Base-by-base conservation (phyloP, 2,888 invertebrate species). In the Chloroclysta siterata region DNA sequence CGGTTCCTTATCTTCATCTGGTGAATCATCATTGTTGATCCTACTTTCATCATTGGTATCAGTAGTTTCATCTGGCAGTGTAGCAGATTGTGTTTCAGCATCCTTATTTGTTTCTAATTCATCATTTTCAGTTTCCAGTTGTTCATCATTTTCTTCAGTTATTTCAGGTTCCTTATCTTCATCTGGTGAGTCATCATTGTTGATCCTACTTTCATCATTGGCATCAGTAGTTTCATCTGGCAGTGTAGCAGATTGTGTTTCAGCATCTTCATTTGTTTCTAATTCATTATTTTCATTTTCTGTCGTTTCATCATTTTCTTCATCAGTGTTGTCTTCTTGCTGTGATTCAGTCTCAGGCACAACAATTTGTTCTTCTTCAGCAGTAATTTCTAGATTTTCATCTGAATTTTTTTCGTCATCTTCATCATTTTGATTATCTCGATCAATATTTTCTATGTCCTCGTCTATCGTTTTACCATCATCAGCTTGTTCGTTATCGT, bases 371-470 rank as follows among this genome's bases (percentile, higher is more conserved):
- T 47, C 28, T 8, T 47, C 62, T 46, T 36, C 56, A 46, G 28
- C 29, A 4, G 17, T 11, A 6, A 42, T 53, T 33, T 42, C 44
- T 15, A 52, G 8, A 13, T 61, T 14, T 29, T 56, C 17, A 28
- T 61, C 41, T 15, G 14, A 51, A 56, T 56, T 50, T 41, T 56
- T n/a, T 29, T 47, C 53, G 6, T 5, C 41, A n/a, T 48, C 53
- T 28, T 1, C 14, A 22, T 41, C 13, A 0, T 8, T 10, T 41
- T 57, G 14, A 47, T 47, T 47, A 6, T 13, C 41, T 15, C 48
- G 53, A 41, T 0, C 14, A 7, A 22, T 10, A 2, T n/a, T 14
- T 5, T 14, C 42, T 53, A 41, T 13, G 7, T 52, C 14, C 22
- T 47, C 41, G 2, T 47, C 28, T 11, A 13, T 60, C 11, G 39